Evolutionary conservation across 2,113 vertebrate genomes (phyloP).

Genomic region (Eubucco bourcierii): DNA sequence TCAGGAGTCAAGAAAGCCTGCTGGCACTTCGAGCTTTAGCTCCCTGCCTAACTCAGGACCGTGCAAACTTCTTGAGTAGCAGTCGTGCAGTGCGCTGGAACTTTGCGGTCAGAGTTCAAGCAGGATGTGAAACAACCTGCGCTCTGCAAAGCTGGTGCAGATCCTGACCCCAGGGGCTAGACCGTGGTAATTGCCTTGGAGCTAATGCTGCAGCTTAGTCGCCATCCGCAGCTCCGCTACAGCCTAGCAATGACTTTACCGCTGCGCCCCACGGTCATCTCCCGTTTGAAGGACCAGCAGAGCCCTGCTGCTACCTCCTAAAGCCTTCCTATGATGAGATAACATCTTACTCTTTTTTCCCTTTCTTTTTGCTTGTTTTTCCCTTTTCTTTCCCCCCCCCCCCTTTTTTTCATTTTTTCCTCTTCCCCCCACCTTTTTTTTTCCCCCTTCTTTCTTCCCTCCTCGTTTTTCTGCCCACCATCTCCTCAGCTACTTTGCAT

Average conservation of each 20-base stretch:
- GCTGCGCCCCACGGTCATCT: not conserved
- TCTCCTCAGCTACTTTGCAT: not conserved
- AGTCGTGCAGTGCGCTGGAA: not conserved
- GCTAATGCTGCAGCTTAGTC: not conserved
- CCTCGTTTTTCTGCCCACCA: not conserved
- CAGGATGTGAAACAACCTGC: not conserved
- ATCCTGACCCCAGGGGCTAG: not conserved
- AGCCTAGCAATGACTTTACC: not conserved
- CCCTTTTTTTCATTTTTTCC: no score
- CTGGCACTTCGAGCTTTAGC: not conserved
- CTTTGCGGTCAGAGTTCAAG: not conserved
- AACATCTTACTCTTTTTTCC: not conserved
- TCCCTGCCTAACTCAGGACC: fast-evolving
- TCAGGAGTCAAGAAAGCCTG: fast-evolving
- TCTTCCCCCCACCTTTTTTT: no score
- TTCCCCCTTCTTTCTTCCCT: no score
- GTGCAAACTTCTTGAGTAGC: not conserved
- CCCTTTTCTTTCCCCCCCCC: no score
- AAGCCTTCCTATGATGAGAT: not conserved
- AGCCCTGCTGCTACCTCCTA: not conserved
- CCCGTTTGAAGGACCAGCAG: not conserved
- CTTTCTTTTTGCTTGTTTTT: not conserved
- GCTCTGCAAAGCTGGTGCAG: not conserved
- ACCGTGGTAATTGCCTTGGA: not conserved
- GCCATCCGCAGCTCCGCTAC: fast-evolving